Evolutionary conservation across 2,113 vertebrate genomes (phyloP), one percentile per base, ranked within the genome.

Genomic region (Pelobates fuscus): DNA sequence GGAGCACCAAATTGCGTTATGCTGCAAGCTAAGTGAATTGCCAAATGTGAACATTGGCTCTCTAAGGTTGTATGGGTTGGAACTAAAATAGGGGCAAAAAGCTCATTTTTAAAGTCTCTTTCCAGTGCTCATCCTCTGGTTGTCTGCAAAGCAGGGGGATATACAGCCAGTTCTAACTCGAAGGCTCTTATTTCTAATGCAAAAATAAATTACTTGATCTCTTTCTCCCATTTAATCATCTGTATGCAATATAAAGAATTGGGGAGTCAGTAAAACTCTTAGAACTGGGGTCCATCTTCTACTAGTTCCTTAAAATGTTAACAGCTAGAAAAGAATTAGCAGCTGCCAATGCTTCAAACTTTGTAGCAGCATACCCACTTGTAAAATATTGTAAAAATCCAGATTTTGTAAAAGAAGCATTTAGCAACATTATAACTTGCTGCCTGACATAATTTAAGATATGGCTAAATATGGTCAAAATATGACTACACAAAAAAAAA

Each of bases 351-450:
- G 32, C 20, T 30, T 32, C 10, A 11, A 5, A 37, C 54, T 68
- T 49, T 60, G 43, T 15, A 61, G 37, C 55, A 61, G 64, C 41
- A 61, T 43, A 25, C 25, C 32, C 20, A 30, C 43, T 75, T 58
- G 52, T 21, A 59, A 46, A 59, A 17, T 43, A 60, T 32, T n/a
- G 20, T 24, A 37, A 17, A 63, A 64, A 63, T 2, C 25, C 32
- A 62, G 20, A 46, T 46, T 55, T 20, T n/a, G 32, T 30, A 41
- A 21, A 15, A 54, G 59, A 64, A 66, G 64, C 64, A 49, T 21
- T 46, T 24, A 26, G 23, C 17, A 18, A 26, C 61, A 26, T 54
- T 62, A 25, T 15, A 37, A 8, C n/a, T 23, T 54, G n/a, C 60
- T 72, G 52, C 59, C 29, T 15, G 10, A 52, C 30, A 32, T 24